Evolutionary conservation across 2,888 invertebrate genomes (phyloP), one percentile per base, ranked within the genome.

Genomic region (Ypsolopha sequella): DNA sequence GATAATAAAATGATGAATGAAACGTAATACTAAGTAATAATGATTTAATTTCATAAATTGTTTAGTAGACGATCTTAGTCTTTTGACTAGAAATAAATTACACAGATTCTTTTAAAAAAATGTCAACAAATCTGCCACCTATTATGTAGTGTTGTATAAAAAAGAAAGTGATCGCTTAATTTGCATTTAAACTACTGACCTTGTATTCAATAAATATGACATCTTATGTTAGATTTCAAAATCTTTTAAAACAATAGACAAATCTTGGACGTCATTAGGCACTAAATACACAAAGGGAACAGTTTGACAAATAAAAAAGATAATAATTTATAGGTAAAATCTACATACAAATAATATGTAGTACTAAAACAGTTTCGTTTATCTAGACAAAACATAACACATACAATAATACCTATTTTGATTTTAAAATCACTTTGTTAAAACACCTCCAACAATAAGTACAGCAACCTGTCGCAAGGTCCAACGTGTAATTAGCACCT

Each of bases 401-500:
- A 68, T 76, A 73, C 73, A 76, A 24, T 51, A 80, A 78, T 79
- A 81, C 74, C 80, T 80, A 80, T 73, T 68, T 72, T 74, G 59
- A 68, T 73, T 68, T 72, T 74, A 59, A 68, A 75, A 77, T 80
- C 77, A 81, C 76, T 74, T 78, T 68, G 64, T 66, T 73, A 61
- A 70, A 74, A 76, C 77, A 76, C 68, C 68, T 78, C 71, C 68
- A 73, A 68, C 74, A 76, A 75, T 70, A 75, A 76, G 73, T 78
- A 76, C 66, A 75, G 74, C 70, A 81, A 76, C 76, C 68, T 74
- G 73, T 79, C 73, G 80, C 76, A 79, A 79, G 77, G 77, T 82
- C 79, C 80, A 78, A 78, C 78, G 73, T 49, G 49, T 76, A 75
- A 73, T 71, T 82, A 85, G 85, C 85, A 85, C 85, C 85, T 84